These are phyloP conservation scores for Erebia palarica DNA, from an alignment of 2,888 invertebrate species.

Conservation along the genomic window DNA sequence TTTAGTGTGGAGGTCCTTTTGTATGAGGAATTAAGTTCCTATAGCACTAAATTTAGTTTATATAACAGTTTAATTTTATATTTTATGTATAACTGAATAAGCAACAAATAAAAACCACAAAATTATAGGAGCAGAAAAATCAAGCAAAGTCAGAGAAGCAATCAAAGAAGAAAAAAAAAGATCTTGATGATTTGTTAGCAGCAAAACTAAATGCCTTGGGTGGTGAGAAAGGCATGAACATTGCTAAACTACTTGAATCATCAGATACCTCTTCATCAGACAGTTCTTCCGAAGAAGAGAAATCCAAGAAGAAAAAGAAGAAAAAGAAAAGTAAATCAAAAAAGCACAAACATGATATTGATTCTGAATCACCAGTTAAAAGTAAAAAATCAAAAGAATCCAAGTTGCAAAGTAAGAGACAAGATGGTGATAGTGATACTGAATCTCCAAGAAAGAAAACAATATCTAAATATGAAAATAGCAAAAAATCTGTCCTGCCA, in stretches of 20 bases:
- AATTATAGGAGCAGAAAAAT: conserved; percentile 65
- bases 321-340: conserved; percentile 53
- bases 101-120: neutral
- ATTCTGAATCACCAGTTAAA: conserved; percentile 42
- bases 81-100: neutral
- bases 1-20: too few relatives aligned
- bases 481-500: conserved; percentile 45
- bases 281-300: conserved; percentile 51
- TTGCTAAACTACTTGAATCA: conserved; percentile 61
- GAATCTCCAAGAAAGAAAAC: conserved; percentile 16
- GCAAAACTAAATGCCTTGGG: conserved; percentile 87
- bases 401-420: conserved; percentile 43
- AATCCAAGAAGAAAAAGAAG: conserved; percentile 57
- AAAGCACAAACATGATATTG: conserved; percentile 28
- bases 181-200: conserved; percentile 86
- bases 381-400: conserved; percentile 49
- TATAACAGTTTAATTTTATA: neutral
- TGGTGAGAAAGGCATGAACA: conserved; percentile 62
- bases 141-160: conserved; percentile 78
- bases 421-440: conserved; percentile 20
- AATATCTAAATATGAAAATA: conserved; percentile 19
- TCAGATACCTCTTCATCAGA: conserved; percentile 61
- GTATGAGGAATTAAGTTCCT: too few relatives aligned
- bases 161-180: conserved; percentile 68
- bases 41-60: too few relatives aligned